Conservation (phyloP, 2,797 vertebrate genomes). For the Rhynchotus rufescens region DNA sequence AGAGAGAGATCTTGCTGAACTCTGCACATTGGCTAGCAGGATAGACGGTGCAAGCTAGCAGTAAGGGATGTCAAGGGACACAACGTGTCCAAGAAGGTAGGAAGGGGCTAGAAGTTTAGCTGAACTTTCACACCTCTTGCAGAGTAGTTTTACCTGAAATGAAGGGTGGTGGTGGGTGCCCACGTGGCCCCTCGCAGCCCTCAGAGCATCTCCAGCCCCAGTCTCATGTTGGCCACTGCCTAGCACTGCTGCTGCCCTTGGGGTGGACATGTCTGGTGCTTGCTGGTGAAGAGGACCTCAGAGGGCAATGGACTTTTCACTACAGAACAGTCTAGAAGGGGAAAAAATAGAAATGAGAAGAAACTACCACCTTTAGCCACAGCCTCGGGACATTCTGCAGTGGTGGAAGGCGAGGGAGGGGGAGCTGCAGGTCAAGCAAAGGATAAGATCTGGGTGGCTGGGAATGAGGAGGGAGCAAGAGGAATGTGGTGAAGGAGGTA, state of each 20-base stretch:
- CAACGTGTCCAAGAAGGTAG: neutral
- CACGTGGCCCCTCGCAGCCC: neutral
- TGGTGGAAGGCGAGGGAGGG: conserved; percentile 18
- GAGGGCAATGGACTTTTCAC: neutral
- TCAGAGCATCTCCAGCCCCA: neutral
- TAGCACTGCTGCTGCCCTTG: neutral
- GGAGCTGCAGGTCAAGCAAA: conserved; percentile 72
- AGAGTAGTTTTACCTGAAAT: neutral
- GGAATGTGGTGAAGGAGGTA: conserved; percentile 64
- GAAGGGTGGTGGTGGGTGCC: neutral
- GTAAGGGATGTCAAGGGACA: neutral
- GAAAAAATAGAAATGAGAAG: neutral
- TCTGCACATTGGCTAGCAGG: conserved; percentile 1
- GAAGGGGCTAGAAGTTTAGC: neutral
- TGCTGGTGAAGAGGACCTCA: neutral
- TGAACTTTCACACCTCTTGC: neutral
- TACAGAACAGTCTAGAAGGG: neutral
- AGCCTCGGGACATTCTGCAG: conserved; percentile 7
- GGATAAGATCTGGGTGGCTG: conserved; percentile 69
- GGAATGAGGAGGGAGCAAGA: conserved; percentile 51
- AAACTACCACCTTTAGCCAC: neutral
- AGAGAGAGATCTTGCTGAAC: conserved; percentile 21
- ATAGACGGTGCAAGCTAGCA: neutral
- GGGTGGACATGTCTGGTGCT: neutral
- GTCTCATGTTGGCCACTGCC: neutral